Evolutionary conservation across 1,140 invertebrate genomes (phyloP).

Genomic region (Apis florea): DNA sequence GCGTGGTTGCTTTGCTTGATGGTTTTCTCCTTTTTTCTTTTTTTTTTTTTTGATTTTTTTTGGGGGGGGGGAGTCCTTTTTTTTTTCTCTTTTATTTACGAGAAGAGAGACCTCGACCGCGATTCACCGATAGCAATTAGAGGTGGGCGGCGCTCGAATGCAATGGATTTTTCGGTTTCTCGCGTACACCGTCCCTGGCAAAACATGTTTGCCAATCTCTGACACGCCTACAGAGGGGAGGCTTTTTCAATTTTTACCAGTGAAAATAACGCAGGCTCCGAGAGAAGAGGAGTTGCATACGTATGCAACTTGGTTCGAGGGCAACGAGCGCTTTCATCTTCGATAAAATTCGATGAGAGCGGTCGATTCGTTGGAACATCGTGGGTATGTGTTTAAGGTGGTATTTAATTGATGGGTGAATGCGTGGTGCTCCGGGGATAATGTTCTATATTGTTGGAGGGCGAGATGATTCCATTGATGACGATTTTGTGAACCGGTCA

Average conservation of each 20-base stretch:
- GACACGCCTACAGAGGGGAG: not conserved
- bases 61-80: too few species aligned
- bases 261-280: not conserved
- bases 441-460: not conserved
- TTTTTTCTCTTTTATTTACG: not conserved
- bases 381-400: not conserved
- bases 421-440: not conserved
- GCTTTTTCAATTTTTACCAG: not conserved
- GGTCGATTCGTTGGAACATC: not conserved
- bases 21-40: not conserved
- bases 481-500: too few species aligned
- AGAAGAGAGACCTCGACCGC: not conserved
- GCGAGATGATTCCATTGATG: not conserved
- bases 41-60: not conserved
- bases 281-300: not conserved
- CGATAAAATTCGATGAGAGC: not conserved
- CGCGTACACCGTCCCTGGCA: not conserved
- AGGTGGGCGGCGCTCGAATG: slow-evolving; percentile 5
- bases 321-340: not conserved
- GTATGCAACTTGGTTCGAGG: not conserved
- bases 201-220: slow-evolving; percentile 7
- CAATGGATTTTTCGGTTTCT: slow-evolving; percentile 10
- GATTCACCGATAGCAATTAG: slow-evolving; percentile 33
- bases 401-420: not conserved
- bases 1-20: too few species aligned